Evolutionary conservation across 2,797 vertebrate species (phyloP), one percentile per base, ranked within the genome.

Genomic region (Heterohyrax brucei): DNA sequence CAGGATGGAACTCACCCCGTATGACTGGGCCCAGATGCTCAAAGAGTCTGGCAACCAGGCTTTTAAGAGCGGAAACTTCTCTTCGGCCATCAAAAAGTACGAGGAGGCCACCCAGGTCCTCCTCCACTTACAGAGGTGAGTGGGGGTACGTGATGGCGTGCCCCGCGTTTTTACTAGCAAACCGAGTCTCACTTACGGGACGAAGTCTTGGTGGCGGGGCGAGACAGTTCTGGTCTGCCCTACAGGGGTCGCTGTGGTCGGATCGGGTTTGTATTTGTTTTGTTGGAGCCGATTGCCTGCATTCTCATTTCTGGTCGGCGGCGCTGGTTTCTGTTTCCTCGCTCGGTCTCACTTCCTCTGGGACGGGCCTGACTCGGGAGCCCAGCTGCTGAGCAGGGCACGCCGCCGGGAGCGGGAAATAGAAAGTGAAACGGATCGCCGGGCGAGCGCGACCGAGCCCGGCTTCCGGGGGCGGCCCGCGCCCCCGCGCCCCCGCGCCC

Each of bases 41-140:
- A 98, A 91, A 91, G 81, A 96, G 64, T 96, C 95, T 50, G 98
- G 98, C 78, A 98, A 98, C 89, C 97, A 98, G 85, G 97, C 96
- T 62, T 98, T 98, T 87, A 98, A 95, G 97, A 98, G 97, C 73
- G 98, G 98, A 7, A 98, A 98, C 95, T 99, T 98, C 48, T 61
- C 97, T 76, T 77, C 98, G 97, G 98, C 98, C 91, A 98, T 98
- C 97, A 97, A 70, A 78, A 98, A 98, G 70, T 99, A 98, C 0
- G 98, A 98, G 30, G 97, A 98, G 97, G 98, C 98, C 95, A 96
- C 98, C 10, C 82, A 81, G 12, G 62, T 83, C 0, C 96, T 98
- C 2, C 7, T 46, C 14, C 94, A 75, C 77, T 89, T 98, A n/a
- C 78, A 16, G 53, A 13, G 53, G 53, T 56, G 79, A 97, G 0